Base-by-base conservation (phyloP, 2,888 invertebrate genomes). In the Cotesia congregata region DNA sequence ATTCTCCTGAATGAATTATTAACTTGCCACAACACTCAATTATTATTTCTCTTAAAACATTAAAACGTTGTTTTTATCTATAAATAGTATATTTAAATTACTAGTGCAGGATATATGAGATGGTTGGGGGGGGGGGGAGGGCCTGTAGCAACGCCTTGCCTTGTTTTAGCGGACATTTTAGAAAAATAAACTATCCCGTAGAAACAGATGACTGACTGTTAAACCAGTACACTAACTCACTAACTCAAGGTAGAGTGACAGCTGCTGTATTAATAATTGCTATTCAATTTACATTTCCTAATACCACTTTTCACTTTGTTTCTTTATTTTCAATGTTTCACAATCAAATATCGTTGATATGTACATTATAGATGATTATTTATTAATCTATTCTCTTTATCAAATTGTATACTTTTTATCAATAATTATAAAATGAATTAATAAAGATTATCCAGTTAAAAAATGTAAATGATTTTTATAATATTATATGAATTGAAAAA, bases 121-220 rank as follows among this genome's bases (percentile, higher is more conserved):
- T n/a, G n/a, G n/a, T n/a, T n/a, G n/a, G n/a, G n/a, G n/a, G n/a
- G n/a, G n/a, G n/a, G n/a, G n/a, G n/a, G 82, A 85, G 83, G 83
- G 83, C 77, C 83, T 82, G 84, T 83, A 82, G 84, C 80, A 74
- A 76, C 80, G 80, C 81, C 79, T 81, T 85, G 80, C 82, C 79
- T 81, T 85, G 84, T 87, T 88, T 88, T 87, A 87, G 87, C 86
- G 82, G 87, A 84, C 87, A 87, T 87, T 85, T 88, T 88, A 87
- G 86, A 88, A 87, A 88, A 88, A 89, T 88, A 89, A 89, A 88
- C 88, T 83, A 83, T 61, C 75, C 72, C 62, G 75, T 79, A 82
- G 86, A 86, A 88, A 87, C 88, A 88, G 87, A 88, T 85, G 88
- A 88, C 87, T 86, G 81, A 82, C 75, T 82, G 81, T 79, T 75